These are phyloP conservation scores for Ectemnius lituratus DNA, from an alignment of 2,888 invertebrate genomes.

Conservation along the genomic window DNA sequence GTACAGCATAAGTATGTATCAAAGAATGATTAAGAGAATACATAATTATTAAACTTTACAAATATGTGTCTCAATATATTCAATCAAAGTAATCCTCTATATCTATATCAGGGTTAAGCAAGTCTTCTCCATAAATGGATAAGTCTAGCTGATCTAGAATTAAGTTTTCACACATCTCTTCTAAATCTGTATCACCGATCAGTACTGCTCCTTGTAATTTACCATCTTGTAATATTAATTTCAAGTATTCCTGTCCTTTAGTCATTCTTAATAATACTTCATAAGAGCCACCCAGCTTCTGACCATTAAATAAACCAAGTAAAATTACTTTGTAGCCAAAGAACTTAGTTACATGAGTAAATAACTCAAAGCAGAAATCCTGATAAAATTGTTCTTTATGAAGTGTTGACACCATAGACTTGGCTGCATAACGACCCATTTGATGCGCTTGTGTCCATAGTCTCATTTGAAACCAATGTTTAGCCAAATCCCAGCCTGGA, in stretches of 20 bases:
- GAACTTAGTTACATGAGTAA: slow-evolving; percentile 96
- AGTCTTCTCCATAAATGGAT: slow-evolving; percentile 91
- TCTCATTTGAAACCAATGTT: slow-evolving; percentile 96
- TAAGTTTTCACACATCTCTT: slow-evolving; percentile 98
- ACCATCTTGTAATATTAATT: slow-evolving; percentile 91
- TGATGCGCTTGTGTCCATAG: slow-evolving; percentile 99
- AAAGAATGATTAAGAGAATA: background rate
- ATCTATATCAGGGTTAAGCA: slow-evolving; percentile 96
- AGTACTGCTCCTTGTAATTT: slow-evolving; percentile 95
- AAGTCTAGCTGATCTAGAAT: slow-evolving; percentile 97
- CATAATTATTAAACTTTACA: slow-evolving; percentile 6
- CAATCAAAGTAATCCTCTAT: slow-evolving; percentile 99
- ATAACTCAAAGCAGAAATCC: slow-evolving; percentile 98
- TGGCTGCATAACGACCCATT: slow-evolving; percentile 97
- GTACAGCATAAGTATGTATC: no score
- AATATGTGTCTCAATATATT: slow-evolving; percentile 37
- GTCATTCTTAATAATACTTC: slow-evolving; percentile 92
- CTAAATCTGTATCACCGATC: slow-evolving; percentile 97
- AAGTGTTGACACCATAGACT: slow-evolving; percentile 87
- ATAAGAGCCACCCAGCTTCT: slow-evolving; percentile 88
- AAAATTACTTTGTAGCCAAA: slow-evolving; percentile 96
- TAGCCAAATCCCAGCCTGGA: slow-evolving; percentile 87
- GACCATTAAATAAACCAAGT: slow-evolving; percentile 95
- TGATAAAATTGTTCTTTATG: slow-evolving; percentile 84
- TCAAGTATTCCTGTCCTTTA: slow-evolving; percentile 89